phyloP scores from a whole-genome alignment of 2,113 vertebrate species.

The Daboia siamensis region DNA sequence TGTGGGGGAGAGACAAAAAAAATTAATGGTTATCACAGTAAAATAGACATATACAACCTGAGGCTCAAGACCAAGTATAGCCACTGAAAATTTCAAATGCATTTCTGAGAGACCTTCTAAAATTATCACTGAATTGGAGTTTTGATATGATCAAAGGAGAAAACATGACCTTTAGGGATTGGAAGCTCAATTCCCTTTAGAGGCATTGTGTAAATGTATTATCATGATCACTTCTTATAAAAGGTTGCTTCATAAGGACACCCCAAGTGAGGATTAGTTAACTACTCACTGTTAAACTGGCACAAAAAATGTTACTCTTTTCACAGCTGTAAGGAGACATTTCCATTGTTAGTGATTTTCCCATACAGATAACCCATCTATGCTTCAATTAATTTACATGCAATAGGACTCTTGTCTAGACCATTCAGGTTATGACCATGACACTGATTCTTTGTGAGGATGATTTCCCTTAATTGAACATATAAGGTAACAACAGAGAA shows the following conservation, averaged over 20 bases:
- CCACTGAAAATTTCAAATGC: not conserved
- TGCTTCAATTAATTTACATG: constrained; percentile 39
- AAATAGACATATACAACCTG: not conserved
- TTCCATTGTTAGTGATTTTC: constrained; percentile 36
- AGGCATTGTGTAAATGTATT: not conserved
- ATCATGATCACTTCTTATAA: not conserved
- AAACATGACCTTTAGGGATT: not conserved
- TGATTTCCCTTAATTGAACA: constrained; percentile 57
- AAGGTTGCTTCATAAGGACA: not conserved
- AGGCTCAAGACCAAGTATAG: not conserved
- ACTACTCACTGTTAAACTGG: constrained; percentile 5
- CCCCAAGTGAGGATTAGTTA: constrained; percentile 19
- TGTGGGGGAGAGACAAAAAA: not conserved
- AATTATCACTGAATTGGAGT: not conserved
- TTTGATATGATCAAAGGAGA: not conserved
- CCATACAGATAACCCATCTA: constrained; percentile 19
- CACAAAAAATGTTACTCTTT: constrained; percentile 29
- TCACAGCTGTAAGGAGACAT: constrained; percentile 3
- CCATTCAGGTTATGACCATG: constrained; percentile 38
- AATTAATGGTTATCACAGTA: not conserved
- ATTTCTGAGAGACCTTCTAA: not conserved
- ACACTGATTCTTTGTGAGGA: constrained; percentile 52
- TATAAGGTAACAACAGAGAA: constrained; percentile 41
- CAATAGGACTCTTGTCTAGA: constrained; percentile 32
- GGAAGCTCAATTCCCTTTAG: not conserved